Percentiles rank a stretch among this genome's conserved stretches.
These are phyloP conservation scores for Zonitis immaculata DNA, from an alignment of 2,888 invertebrate genomes.

Conservation along the genomic window DNA sequence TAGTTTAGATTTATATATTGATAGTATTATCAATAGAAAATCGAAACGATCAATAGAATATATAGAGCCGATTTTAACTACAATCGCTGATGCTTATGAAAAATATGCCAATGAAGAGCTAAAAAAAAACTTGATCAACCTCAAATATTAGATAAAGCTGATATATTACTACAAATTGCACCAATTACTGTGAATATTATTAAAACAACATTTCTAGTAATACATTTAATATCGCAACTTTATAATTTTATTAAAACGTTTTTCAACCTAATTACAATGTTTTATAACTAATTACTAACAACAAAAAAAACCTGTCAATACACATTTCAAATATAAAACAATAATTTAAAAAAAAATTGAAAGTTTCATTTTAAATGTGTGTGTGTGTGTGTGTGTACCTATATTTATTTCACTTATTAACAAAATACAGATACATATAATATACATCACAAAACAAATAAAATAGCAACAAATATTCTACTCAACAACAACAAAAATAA, in stretches of 20 bases:
- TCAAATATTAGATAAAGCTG: conserved; percentile 37
- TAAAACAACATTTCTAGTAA: conserved; percentile 34
- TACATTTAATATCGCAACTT: conserved; percentile 27
- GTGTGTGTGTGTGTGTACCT: no score
- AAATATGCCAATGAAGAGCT: conserved; percentile 36
- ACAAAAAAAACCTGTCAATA: no score
- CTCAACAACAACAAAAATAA: no score
- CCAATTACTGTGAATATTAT: conserved; percentile 36
- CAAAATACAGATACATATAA: no score
- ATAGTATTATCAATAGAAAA: conserved; percentile 17
- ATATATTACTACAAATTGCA: conserved; percentile 36
- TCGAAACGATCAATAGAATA: conserved; percentile 36
- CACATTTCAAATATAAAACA: no score
- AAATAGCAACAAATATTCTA: no score
- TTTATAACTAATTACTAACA: conserved; percentile 5
- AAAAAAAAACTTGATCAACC: conserved; percentile 41
- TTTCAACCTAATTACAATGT: conserved; percentile 12
- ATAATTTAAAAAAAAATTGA: no score
- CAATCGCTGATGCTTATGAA: conserved; percentile 41
- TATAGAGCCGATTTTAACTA: conserved; percentile 39
- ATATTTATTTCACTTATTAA: no score
- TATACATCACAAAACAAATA: no score
- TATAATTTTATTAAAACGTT: conserved; percentile 16
- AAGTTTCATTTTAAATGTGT: no score
- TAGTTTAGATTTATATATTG: conserved; percentile 36